phyloP scores from a whole-genome alignment of 2,113 vertebrate species.

The Oxyura jamaicensis region DNA sequence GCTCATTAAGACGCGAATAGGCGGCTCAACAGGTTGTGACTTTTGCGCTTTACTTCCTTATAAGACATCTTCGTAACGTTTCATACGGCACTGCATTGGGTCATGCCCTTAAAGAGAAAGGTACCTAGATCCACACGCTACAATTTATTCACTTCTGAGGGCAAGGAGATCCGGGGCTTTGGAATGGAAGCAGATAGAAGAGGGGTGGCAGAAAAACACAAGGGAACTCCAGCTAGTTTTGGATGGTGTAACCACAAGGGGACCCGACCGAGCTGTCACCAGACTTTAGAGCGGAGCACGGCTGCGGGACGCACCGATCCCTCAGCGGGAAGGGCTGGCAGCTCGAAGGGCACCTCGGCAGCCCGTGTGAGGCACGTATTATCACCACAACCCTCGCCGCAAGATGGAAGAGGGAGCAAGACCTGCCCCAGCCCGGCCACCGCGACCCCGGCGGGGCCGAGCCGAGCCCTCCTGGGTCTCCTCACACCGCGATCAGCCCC shows the following conservation, averaged over 20 bases:
- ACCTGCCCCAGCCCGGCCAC: not conserved
- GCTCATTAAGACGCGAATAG: not conserved
- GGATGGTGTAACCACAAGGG: not conserved
- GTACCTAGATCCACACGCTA: not conserved
- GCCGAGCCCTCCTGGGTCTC: constrained; percentile 39
- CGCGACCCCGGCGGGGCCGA: constrained; percentile 71
- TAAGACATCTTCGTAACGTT: not conserved
- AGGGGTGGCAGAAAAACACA: not conserved
- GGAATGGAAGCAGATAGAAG: not conserved
- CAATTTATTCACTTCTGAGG: not conserved
- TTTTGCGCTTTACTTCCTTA: not conserved
- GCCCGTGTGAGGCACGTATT: no score
- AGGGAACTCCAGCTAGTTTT: not conserved
- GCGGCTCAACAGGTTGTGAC: not conserved
- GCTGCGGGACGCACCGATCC: not conserved
- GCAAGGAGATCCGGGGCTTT: not conserved
- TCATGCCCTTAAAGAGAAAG: not conserved
- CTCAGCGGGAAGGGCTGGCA: not conserved
- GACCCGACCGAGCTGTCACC: not conserved
- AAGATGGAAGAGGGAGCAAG: accelerated
- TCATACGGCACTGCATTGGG: not conserved
- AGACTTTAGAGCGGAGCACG: not conserved
- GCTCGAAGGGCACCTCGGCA: no score
- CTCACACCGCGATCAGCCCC: no score
- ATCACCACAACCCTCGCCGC: not conserved